These are phyloP conservation scores for Microplitis deprimator DNA, from an alignment of 2,888 invertebrate genomes.

Conservation along the genomic window DNA sequence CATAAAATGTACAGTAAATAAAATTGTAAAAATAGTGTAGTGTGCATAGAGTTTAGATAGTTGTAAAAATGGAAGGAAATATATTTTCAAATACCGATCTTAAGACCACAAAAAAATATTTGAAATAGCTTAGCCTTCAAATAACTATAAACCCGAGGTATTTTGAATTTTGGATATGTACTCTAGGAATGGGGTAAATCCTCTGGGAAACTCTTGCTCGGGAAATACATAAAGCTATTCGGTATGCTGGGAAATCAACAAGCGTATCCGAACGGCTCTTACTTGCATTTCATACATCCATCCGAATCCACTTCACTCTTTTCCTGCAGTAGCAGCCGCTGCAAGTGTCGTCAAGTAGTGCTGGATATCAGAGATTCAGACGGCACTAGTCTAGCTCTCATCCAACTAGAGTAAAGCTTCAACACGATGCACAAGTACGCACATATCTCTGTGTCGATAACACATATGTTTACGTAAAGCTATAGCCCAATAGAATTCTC, in stretches of 20 bases:
- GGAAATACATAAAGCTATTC: neutral
- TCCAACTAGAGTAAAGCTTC: conserved; percentile 5
- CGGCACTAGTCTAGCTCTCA: conserved; percentile 2
- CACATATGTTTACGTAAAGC: conserved; percentile 4
- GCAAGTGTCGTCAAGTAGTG: conserved; percentile 26
- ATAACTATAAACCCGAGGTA: too few species aligned
- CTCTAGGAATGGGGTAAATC: too few species aligned
- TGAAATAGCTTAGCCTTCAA: too few species aligned
- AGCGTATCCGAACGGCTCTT: neutral
- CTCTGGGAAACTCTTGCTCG: too few species aligned
- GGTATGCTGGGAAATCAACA: conserved; percentile 2
- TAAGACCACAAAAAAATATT: too few species aligned
- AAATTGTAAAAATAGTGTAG: too few species aligned
- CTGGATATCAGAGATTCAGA: conserved; percentile 12
- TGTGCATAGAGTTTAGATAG: too few species aligned
- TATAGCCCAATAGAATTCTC: conserved; percentile 11
- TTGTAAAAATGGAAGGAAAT: too few species aligned
- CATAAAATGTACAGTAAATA: too few species aligned
- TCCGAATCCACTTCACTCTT: conserved; percentile 19
- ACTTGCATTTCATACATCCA: neutral
- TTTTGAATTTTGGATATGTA: too few species aligned
- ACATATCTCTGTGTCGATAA: conserved; percentile 2
- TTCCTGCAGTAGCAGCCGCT: neutral
- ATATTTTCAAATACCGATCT: too few species aligned
- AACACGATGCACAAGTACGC: neutral